phyloP scores from a whole-genome alignment of 2,797 vertebrate genomes.

The Micrastur ruficollis region DNA sequence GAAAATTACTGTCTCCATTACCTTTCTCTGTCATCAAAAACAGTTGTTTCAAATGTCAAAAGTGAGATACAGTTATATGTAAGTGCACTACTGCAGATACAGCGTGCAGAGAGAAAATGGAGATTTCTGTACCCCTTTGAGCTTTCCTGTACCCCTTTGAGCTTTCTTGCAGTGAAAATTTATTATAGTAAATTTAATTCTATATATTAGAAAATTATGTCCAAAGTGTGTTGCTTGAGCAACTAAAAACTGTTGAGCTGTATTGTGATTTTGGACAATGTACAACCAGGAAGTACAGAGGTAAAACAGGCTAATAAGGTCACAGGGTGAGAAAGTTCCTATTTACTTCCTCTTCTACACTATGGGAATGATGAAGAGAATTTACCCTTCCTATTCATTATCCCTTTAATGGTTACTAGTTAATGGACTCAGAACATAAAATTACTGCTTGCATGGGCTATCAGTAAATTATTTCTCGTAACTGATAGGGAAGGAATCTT shows the following conservation, averaged over 20 bases:
- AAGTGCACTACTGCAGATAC: neutral
- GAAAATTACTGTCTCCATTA: neutral
- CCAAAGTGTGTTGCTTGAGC: neutral
- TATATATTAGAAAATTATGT: neutral
- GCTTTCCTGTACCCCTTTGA: neutral
- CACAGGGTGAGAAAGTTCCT: neutral
- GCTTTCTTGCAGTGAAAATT: neutral
- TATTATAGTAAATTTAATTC: neutral
- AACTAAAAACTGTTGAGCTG: neutral
- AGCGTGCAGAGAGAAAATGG: neutral
- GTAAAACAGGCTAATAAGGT: neutral
- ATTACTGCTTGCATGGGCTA: neutral
- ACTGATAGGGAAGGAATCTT: neutral
- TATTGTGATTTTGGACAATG: neutral
- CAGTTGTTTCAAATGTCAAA: neutral
- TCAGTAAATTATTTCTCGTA: neutral
- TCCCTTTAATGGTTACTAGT: neutral
- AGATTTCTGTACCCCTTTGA: neutral
- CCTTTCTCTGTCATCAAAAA: neutral
- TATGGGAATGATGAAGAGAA: neutral
- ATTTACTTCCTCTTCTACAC: neutral
- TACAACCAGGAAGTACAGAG: neutral
- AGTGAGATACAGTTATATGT: neutral
- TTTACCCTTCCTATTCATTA: neutral
- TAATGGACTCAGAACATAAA: neutral